These are phyloP conservation scores for Cryptomyrus ogoouensis DNA, from an alignment of 2,113 vertebrate genomes.

Conservation along the genomic window DNA sequence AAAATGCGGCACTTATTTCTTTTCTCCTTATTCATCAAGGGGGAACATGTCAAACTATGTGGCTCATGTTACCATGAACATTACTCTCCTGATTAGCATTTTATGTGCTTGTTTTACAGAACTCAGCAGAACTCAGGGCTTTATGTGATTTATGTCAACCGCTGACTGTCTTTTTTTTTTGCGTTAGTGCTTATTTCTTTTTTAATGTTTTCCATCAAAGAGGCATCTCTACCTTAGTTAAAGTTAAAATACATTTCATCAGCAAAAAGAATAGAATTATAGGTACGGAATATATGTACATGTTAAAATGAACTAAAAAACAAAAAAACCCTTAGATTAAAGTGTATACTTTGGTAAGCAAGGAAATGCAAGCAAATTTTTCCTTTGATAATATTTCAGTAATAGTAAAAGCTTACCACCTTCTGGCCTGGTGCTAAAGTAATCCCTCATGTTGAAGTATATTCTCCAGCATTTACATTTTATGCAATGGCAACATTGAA, in stretches of 20 bases:
- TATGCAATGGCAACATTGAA: not conserved
- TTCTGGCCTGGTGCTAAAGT: not conserved
- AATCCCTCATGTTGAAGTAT: not conserved
- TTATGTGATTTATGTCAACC: not conserved
- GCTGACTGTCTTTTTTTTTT: not conserved
- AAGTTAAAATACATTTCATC: not conserved
- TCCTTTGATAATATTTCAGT: not conserved
- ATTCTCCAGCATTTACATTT: not conserved
- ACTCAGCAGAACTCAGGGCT: not conserved
- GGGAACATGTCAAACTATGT: not conserved
- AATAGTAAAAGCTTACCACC: not conserved
- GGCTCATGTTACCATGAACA: not conserved
- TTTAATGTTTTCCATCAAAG: not conserved
- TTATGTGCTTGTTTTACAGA: not conserved
- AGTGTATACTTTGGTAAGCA: not conserved
- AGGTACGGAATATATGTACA: not conserved
- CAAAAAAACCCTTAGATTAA: not conserved
- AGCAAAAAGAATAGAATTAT: not conserved
- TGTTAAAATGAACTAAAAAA: not conserved
- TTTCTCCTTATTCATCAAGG: not conserved
- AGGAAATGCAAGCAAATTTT: not conserved
- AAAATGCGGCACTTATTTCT: not conserved
- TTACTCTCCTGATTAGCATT: not conserved
- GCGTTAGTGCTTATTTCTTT: not conserved
- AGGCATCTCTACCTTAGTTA: not conserved